Percentiles rank a stretch among this genome's conserved stretches.
These are phyloP conservation scores for Thalpophila matura DNA, from an alignment of 2,888 invertebrate genomes.

Conservation along the genomic window DNA sequence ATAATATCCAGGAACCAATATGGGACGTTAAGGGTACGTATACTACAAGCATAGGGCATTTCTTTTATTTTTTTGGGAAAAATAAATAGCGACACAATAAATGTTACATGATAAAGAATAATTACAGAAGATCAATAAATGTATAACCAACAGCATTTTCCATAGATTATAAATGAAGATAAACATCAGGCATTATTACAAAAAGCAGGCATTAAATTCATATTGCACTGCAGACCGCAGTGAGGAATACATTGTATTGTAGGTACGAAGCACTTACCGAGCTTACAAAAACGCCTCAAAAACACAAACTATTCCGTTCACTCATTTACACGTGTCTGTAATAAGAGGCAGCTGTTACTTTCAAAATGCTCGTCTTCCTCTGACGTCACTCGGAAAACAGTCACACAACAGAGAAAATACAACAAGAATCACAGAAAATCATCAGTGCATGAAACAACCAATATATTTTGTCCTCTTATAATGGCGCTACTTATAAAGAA, in stretches of 20 bases:
- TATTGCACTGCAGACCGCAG: no score
- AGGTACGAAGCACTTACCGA: neutral
- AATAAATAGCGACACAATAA: no score
- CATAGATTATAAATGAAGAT: no score
- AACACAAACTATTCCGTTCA: slow-evolving; percentile 4
- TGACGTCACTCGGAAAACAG: slow-evolving; percentile 35
- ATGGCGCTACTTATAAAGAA: neutral
- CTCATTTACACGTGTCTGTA: slow-evolving; percentile 26
- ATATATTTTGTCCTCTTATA: neutral
- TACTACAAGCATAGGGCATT: no score
- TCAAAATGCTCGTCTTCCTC: slow-evolving; percentile 18
- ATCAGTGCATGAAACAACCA: neutral
- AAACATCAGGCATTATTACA: no score
- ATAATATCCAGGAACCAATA: no score
- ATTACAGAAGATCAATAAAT: no score
- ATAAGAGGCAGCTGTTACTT: slow-evolving; percentile 18
- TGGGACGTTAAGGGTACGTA: no score
- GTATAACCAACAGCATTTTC: no score
- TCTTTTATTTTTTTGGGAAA: no score
- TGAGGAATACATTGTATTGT: neutral
- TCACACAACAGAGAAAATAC: slow-evolving; percentile 13
- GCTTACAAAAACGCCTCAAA: slow-evolving; percentile 9
- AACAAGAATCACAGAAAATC: slow-evolving; percentile 19
- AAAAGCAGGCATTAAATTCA: no score
- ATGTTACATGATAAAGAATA: no score